phyloP scores from a whole-genome alignment of 2,113 vertebrate genomes.

The Engystomops pustulosus region DNA sequence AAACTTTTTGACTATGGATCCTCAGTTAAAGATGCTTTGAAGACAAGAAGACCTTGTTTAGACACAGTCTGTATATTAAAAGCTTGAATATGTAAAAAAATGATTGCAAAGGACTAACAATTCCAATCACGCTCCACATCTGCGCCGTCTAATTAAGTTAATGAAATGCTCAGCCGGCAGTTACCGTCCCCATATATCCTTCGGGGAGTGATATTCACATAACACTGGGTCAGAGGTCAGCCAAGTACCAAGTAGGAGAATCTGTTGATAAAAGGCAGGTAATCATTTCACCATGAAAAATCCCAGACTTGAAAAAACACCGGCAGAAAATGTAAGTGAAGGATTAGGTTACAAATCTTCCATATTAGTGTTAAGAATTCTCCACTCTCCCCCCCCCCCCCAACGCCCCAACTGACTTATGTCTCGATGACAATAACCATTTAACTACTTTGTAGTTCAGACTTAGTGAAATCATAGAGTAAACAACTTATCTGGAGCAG shows the following conservation, averaged over 20 bases:
- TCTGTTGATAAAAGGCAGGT: constrained; percentile 59
- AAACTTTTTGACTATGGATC: too few species aligned
- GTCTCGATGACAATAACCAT: constrained; percentile 47
- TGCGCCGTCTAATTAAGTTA: background rate
- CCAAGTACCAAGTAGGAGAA: constrained; percentile 21
- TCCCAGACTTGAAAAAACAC: constrained; percentile 55
- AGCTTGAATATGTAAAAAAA: too few species aligned
- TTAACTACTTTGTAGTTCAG: constrained; percentile 18
- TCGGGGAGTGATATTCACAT: constrained; percentile 51
- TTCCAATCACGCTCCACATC: constrained; percentile 15
- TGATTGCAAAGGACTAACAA: too few species aligned
- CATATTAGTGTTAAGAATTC: background rate
- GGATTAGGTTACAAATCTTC: constrained; percentile 44
- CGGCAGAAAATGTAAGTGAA: constrained; percentile 47
- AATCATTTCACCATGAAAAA: constrained; percentile 55
- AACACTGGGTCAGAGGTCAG: constrained; percentile 61
- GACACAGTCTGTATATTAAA: too few species aligned
- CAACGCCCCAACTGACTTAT: constrained; percentile 1
- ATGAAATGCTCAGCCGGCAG: constrained; percentile 8
- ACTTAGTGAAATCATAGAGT: background rate
- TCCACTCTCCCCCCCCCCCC: constrained; percentile 27
- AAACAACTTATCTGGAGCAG: background rate
- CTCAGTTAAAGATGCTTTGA: too few species aligned
- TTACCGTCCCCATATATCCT: constrained; percentile 20
- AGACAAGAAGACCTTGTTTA: too few species aligned